phyloP scores from a whole-genome alignment of 2,113 vertebrate species.

The Periophthalmus modestus region DNA sequence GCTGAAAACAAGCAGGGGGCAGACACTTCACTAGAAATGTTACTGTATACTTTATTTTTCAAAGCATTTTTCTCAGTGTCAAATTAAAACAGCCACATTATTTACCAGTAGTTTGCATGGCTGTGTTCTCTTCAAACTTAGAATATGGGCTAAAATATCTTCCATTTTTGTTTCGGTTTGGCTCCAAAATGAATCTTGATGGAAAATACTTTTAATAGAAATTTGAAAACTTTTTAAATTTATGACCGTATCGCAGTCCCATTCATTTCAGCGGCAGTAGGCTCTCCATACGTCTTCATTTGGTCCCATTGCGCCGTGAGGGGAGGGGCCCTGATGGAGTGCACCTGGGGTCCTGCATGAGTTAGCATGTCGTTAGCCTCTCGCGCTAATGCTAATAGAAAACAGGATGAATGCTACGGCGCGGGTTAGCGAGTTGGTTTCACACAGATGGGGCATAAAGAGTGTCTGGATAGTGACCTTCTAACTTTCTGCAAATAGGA shows the following conservation, averaged over 20 bases:
- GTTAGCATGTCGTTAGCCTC: constrained; percentile 52
- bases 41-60: too few species aligned
- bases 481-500: neutral
- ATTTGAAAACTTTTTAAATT: neutral
- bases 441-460: neutral
- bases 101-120: too few species aligned
- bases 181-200: neutral
- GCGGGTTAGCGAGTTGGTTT: constrained; percentile 13
- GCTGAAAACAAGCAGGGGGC: too few species aligned
- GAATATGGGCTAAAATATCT: too few species aligned
- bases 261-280: constrained; percentile 3
- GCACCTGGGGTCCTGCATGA: constrained; percentile 37
- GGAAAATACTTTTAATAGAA: neutral
- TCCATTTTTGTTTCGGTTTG: too few species aligned
- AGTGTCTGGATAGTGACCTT: neutral
- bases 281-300: constrained; percentile 48
- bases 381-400: constrained; percentile 11
- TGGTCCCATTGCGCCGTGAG: constrained; percentile 8
- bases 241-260: neutral
- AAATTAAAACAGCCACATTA: too few species aligned
- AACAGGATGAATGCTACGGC: constrained; percentile 26
- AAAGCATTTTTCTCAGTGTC: too few species aligned
- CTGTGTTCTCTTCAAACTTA: too few species aligned
- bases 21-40: too few species aligned
- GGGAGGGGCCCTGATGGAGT: constrained; percentile 44